Base-by-base conservation (phyloP, 30 jellyfish, hydroid and myxozoan species). In the Cassiopea andromeda region DNA sequence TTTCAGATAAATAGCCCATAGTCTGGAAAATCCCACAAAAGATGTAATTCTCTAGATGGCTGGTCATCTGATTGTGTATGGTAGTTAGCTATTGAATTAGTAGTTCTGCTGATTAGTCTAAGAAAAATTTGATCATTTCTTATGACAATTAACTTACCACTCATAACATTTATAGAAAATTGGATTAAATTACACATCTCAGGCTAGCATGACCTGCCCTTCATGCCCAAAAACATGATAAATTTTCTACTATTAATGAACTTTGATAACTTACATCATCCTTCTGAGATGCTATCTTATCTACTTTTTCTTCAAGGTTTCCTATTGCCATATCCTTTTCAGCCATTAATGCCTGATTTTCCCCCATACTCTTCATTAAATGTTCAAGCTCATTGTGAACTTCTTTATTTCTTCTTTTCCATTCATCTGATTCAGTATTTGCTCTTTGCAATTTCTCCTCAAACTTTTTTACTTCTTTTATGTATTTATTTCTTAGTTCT, bases 241-340 rank as follows among this genome's bases (percentile, higher is more conserved):
- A n/a, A n/a, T n/a, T n/a, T n/a, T 18, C 7, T 1, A 66, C 17
- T n/a, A 1, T 17, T 73, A 46, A 72, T 48, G 49, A 7, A 54
- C 68, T 57, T 5, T 57, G 44, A n/a, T 48, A 58, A 82, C 90
- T 75, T 18, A 90, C 91, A 64, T 91, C 90, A 77, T 60, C 75
- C 54, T 58, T 78, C 68, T 83, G 92, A 1, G 75, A 43, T 38
- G 86, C 17, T 61, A 78, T 58, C 76, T 91, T 85, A 71, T 87
- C 85, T 44, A 87, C 1, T 61, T 13, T 47, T 27, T 71, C 90
- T 87, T 87, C 94, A 54, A 77, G 89, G 48, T 87, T 85, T 1
- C 69, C 94, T 1, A 61, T 68, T 44, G 49, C 48, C 4, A 58
- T 85, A 74, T 77, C 83, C 45, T 72, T 67, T 43, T 77, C 85